Conservation (phyloP, 1,140 invertebrate genomes). For the Caenorhabditis latens region DNA sequence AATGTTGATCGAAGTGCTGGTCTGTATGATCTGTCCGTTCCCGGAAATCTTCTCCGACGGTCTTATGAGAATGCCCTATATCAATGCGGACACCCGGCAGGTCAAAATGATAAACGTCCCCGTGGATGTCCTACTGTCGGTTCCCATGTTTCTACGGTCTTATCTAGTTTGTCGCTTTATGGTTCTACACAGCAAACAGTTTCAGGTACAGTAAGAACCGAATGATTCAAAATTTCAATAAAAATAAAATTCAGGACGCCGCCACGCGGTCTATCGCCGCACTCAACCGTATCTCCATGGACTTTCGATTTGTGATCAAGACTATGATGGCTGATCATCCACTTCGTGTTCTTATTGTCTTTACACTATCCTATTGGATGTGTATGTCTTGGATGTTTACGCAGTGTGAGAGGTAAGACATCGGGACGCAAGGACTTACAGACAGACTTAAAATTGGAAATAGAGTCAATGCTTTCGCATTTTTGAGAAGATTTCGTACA, state of each 20-base stretch:
- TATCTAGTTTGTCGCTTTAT: slow-evolving; percentile 99
- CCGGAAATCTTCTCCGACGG: slow-evolving; percentile 70
- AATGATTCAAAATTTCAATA: too few relatives aligned
- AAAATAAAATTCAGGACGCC: slow-evolving; percentile 67
- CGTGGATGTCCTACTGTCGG: slow-evolving; percentile 91
- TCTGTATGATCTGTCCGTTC: slow-evolving; percentile 77
- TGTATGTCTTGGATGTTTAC: slow-evolving; percentile 78
- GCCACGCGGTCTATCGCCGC: slow-evolving; percentile 75
- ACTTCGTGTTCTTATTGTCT: slow-evolving; percentile 75
- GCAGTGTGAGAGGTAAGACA: slow-evolving; percentile 71
- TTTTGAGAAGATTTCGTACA: too few relatives aligned
- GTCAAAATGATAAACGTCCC: slow-evolving; percentile 72
- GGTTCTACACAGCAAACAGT: slow-evolving; percentile 98
- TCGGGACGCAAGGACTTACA: not conserved
- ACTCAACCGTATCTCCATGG: slow-evolving; percentile 77
- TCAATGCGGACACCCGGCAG: slow-evolving; percentile 69
- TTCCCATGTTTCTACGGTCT: slow-evolving; percentile 98
- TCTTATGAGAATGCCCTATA: slow-evolving; percentile 74
- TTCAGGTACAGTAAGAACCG: too few relatives aligned
- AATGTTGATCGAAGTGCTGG: slow-evolving; percentile 71
- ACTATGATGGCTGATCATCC: slow-evolving; percentile 78
- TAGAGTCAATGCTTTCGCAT: too few relatives aligned
- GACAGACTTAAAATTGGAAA: not conserved
- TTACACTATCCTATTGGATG: slow-evolving; percentile 77
- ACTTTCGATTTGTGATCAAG: slow-evolving; percentile 77